Conservation (phyloP, 2,888 invertebrate species). For the Palloptera scutellata region DNA sequence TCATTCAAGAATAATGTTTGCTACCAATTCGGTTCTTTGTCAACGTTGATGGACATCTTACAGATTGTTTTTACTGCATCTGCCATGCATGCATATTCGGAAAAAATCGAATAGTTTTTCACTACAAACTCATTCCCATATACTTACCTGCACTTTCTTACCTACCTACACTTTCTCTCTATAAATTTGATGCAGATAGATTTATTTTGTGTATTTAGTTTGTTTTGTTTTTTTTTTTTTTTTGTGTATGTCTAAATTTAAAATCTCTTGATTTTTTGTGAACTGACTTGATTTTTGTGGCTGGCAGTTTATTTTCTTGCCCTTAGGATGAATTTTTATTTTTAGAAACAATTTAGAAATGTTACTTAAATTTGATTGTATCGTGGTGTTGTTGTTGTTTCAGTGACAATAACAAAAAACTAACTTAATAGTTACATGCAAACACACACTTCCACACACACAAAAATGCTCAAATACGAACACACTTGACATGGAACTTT, state of each 20-base stretch:
- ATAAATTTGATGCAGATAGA: constrained; percentile 14
- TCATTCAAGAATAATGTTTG: constrained; percentile 9
- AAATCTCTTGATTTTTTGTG: constrained; percentile 1
- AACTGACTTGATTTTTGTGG: background rate
- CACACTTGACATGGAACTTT: no score
- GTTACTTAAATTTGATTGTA: background rate
- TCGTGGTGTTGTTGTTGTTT: background rate
- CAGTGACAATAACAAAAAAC: no score
- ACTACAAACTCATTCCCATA: background rate
- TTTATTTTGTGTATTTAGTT: no score
- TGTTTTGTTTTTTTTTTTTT: no score
- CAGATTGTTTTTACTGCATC: constrained; percentile 42
- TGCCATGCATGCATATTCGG: no score
- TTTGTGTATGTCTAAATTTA: constrained; percentile 8
- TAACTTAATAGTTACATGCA: no score
- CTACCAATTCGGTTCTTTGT: constrained; percentile 37
- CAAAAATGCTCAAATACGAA: no score
- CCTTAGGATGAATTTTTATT: background rate
- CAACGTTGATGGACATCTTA: constrained; percentile 56
- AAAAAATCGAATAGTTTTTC: background rate
- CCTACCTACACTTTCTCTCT: background rate
- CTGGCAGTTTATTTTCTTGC: background rate
- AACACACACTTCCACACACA: no score
- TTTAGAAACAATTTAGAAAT: background rate
- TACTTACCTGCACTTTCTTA: background rate